Conservation (phyloP, 2,113 vertebrate genomes). For the Notothenia coriiceps region DNA sequence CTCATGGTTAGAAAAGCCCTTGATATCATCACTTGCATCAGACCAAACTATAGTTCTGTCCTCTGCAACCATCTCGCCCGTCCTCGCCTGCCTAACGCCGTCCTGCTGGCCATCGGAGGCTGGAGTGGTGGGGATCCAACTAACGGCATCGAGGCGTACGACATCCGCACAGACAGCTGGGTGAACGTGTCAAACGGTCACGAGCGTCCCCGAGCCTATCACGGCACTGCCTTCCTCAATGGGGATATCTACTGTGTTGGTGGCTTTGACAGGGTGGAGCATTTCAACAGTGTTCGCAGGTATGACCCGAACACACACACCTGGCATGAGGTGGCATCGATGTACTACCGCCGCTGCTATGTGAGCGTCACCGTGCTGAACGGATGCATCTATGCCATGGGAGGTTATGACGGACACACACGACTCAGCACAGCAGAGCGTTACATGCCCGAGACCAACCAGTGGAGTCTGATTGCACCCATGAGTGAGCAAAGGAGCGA, state of each 20-base stretch:
- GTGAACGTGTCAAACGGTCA: background rate
- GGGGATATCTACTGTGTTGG: conserved; percentile 58
- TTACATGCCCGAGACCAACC: conserved; percentile 55
- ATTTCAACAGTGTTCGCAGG: conserved; percentile 32
- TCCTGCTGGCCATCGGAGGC: conserved; percentile 63
- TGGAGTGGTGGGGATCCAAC: background rate
- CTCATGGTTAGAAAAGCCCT: background rate
- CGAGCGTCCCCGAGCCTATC: conserved; percentile 29
- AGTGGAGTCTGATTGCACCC: conserved; percentile 55
- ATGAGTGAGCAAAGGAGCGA: conserved; percentile 57
- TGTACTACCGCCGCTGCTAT: conserved; percentile 52
- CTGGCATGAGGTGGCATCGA: conserved; percentile 53
- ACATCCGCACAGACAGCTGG: conserved; percentile 32
- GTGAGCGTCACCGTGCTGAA: conserved; percentile 55
- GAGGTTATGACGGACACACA: conserved; percentile 19
- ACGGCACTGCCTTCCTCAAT: conserved; percentile 38
- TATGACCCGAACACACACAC: conserved; percentile 21
- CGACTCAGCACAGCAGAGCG: conserved; percentile 55
- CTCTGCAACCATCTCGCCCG: background rate
- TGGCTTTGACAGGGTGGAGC: conserved; percentile 33
- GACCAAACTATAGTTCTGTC: rapidly evolving
- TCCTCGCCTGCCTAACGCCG: conserved; percentile 49
- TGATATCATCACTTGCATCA: rapidly evolving
- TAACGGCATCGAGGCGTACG: conserved; percentile 24
- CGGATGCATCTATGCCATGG: conserved; percentile 60